These are phyloP conservation scores for Apogon talboti DNA, from an alignment of 2,797 vertebrate genomes.

Conservation along the genomic window DNA sequence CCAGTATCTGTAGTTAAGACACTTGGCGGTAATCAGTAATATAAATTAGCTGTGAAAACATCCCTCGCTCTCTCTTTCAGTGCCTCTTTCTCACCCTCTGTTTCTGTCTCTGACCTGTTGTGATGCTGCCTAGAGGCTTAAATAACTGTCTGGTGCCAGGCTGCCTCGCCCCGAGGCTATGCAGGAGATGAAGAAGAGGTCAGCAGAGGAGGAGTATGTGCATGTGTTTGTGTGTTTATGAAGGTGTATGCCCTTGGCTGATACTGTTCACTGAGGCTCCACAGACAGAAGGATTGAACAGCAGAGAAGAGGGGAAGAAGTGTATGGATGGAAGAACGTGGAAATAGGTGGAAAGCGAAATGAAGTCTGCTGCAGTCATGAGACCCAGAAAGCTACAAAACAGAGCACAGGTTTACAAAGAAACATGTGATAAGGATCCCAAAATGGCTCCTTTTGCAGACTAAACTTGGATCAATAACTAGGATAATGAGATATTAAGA, in stretches of 20 bases:
- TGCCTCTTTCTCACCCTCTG: slow-evolving; percentile 27
- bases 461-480: slow-evolving; percentile 5
- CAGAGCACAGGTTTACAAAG: slow-evolving; percentile 17
- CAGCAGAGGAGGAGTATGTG: slow-evolving; percentile 63
- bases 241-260: slow-evolving; percentile 29
- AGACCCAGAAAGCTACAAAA: slow-evolving; percentile 22
- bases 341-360: slow-evolving; percentile 26
- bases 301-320: slow-evolving; percentile 19
- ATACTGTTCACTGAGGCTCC: slow-evolving; percentile 19
- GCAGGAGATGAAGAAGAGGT: slow-evolving; percentile 84
- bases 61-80: slow-evolving; percentile 28
- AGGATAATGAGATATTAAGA: neutral
- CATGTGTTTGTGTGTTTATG: slow-evolving; percentile 38
- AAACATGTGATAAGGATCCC: slow-evolving; percentile 9
- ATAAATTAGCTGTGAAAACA: slow-evolving; percentile 51
- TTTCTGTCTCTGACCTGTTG: slow-evolving; percentile 77
- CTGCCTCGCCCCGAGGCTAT: slow-evolving; percentile 83
- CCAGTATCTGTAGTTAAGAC: slow-evolving; percentile 38
- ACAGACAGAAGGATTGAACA: slow-evolving; percentile 22
- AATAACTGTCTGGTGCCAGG: slow-evolving; percentile 90
- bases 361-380: slow-evolving; percentile 15
- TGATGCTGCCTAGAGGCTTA: slow-evolving; percentile 79
- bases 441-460: neutral
- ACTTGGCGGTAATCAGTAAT: slow-evolving; percentile 53
- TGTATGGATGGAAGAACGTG: slow-evolving; percentile 19